These are phyloP conservation scores for Podocnemis expansa DNA, from an alignment of 2,113 vertebrate genomes.

Conservation along the genomic window DNA sequence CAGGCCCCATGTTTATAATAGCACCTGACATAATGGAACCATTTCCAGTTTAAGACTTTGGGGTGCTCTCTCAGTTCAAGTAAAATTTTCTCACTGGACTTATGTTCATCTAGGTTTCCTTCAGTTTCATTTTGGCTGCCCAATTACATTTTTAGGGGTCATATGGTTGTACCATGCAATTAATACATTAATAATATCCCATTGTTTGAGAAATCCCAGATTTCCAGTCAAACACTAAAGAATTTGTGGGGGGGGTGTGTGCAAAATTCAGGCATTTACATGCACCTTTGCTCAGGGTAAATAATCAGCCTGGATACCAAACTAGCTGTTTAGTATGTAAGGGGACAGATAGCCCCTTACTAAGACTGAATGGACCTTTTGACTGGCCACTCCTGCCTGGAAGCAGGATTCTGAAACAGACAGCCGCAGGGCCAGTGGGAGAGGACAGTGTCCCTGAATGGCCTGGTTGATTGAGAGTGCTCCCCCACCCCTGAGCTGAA, in stretches of 20 bases:
- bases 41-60: not conserved
- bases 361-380: no score
- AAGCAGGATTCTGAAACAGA: no score
- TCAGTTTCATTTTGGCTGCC: not conserved
- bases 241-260: not conserved
- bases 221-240: not conserved
- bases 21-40: not conserved
- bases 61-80: not conserved
- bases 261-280: not conserved
- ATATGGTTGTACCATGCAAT: not conserved
- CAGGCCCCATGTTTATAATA: not conserved
- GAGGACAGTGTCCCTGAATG: no score
- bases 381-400: no score
- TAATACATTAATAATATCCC: not conserved
- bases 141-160: not conserved
- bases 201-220: not conserved
- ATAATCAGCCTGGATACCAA: not conserved
- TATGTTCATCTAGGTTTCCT: not conserved
- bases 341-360: no score
- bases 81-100: not conserved
- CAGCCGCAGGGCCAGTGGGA: no score
- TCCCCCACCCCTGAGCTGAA: no score
- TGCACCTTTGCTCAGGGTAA: not conserved
- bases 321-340: no score
- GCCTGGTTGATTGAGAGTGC: no score